These are phyloP conservation scores for Zaprionus obscuricornis DNA, from an alignment of 2,888 invertebrate species.

Conservation along the genomic window DNA sequence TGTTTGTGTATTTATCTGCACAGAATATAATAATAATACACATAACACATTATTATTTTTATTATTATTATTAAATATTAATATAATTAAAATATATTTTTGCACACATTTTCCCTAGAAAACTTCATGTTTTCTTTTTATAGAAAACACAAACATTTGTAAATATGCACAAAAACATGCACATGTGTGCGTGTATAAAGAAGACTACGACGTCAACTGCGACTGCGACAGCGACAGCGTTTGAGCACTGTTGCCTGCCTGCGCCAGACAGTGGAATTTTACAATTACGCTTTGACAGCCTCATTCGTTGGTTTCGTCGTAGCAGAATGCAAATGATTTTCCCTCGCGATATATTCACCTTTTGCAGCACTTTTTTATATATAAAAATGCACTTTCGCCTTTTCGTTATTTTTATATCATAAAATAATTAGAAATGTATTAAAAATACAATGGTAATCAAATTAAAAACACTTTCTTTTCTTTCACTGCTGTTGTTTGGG, in stretches of 20 bases:
- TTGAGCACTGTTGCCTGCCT: conserved; percentile 49
- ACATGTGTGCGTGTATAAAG: conserved; percentile 25
- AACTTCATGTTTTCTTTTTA: conserved; percentile 63
- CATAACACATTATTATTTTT: conserved; percentile 42
- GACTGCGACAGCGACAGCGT: conserved; percentile 41
- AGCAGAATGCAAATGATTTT: conserved; percentile 72
- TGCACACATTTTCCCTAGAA: conserved; percentile 55
- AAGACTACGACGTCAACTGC: conserved; percentile 55
- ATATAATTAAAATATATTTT: conserved; percentile 39
- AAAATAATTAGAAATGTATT: conserved; percentile 53
- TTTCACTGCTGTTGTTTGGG: conserved; percentile 61
- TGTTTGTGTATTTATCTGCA: conserved; percentile 44
- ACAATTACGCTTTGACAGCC: conserved; percentile 80
- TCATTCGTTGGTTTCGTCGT: conserved; percentile 71
- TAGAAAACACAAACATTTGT: conserved; percentile 33
- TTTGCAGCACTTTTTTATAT: conserved; percentile 43
- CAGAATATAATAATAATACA: conserved; percentile 47
- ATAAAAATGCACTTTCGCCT: conserved; percentile 71
- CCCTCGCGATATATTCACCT: conserved; percentile 69
- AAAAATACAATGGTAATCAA: conserved; percentile 44
- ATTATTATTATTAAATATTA: background rate
- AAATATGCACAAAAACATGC: conserved; percentile 5
- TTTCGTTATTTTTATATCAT: conserved; percentile 42
- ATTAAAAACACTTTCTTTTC: conserved; percentile 67
- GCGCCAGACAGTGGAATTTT: conserved; percentile 78